A percentile compares a stretch with the other conserved stretches of the same genome.
Conservation (phyloP, 1,140 invertebrate species). For the Drosophila melanogaster region Release_6_plus_ISO1_MT NT_037436.4:11431001-11431500, state of each 20-base stretch:
- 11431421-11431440: neutral
- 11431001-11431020: too few species aligned
- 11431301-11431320: slow-evolving; percentile 40
- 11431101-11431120: too few species aligned
- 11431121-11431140: too few species aligned
- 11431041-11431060: too few species aligned
- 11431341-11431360: slow-evolving; percentile 78
- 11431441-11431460: neutral
- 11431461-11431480: too few species aligned
- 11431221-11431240: slow-evolving; percentile 80
- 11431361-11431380: slow-evolving; percentile 57
- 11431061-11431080: too few species aligned
- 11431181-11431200: slow-evolving; percentile 2
- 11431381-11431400: slow-evolving; percentile 9
- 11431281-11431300: slow-evolving; percentile 11
- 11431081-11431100: too few species aligned
- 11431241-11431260: slow-evolving; percentile 73
- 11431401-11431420: neutral
- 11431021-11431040: too few species aligned
- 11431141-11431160: neutral
- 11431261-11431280: slow-evolving; percentile 33
- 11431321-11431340: slow-evolving; percentile 77
- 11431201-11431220: slow-evolving; percentile 54
- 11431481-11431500: too few species aligned
- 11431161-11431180: slow-evolving; percentile 20